Conservation (phyloP, 2,113 vertebrate genomes). For the Galbula dea region DNA sequence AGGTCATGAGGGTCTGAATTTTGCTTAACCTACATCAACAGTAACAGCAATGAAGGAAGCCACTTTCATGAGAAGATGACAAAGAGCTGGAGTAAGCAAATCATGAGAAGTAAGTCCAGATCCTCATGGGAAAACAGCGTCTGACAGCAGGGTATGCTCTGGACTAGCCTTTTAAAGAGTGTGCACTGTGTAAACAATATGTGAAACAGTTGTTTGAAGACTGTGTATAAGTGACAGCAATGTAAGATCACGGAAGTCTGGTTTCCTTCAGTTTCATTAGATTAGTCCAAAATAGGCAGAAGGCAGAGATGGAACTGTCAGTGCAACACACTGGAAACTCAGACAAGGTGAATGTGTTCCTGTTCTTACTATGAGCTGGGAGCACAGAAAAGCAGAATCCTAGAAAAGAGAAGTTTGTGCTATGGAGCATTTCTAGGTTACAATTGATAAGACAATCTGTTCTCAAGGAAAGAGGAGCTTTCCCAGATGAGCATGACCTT, state of each 20-base stretch:
- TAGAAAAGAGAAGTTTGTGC: not conserved
- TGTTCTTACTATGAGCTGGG: not conserved
- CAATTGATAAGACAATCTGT: not conserved
- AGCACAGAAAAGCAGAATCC: not conserved
- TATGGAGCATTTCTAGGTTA: not conserved
- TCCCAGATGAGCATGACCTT: not conserved
- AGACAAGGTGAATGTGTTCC: not conserved
- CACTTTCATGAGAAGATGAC: slow-evolving; percentile 34
- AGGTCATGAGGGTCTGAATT: not conserved
- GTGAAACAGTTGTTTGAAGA: slow-evolving; percentile 30
- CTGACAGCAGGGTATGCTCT: not conserved
- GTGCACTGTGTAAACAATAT: not conserved
- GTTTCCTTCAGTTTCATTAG: not conserved
- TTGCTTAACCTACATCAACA: not conserved
- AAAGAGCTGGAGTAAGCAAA: slow-evolving; percentile 21
- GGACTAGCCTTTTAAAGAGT: slow-evolving; percentile 7
- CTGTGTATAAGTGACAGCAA: not conserved
- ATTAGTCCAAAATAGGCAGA: slow-evolving; percentile 21
- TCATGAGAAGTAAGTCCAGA: slow-evolving; percentile 22
- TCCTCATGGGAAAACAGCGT: not conserved
- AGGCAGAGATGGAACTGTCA: not conserved
- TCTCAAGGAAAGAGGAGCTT: not conserved
- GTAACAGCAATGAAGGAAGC: not conserved
- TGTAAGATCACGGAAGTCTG: slow-evolving; percentile 29
- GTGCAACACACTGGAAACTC: not conserved